A percentile compares a stretch with the other conserved stretches of the same genome.
phyloP scores from a whole-genome alignment of 2,888 invertebrate genomes.

The Doris montereyensis region DNA sequence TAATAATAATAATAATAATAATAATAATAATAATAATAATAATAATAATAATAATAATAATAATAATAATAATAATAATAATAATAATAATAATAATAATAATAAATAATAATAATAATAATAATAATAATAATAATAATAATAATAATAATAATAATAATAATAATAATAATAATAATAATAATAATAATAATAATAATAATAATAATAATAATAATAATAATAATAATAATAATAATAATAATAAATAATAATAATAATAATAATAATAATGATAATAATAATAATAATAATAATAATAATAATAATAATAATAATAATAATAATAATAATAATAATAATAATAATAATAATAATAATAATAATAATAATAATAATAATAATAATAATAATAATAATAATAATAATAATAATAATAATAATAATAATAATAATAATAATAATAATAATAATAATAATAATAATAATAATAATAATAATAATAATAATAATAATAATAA shows the following conservation, averaged over 20 bases:
- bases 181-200: no score
- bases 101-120: constrained; percentile 1
- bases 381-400: background rate
- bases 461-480: background rate
- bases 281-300: background rate
- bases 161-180: background rate
- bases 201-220: background rate
- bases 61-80: background rate
- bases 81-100: background rate
- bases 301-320: no score
- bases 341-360: background rate
- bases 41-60: background rate
- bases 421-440: background rate
- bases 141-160: background rate
- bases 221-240: background rate
- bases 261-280: background rate
- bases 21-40: background rate
- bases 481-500: background rate
- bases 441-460: background rate
- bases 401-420: background rate
- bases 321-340: background rate
- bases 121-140: no score
- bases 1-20: constrained; percentile 1
- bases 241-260: background rate
- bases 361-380: no score